phyloP scores from a whole-genome alignment of 2,113 vertebrate species.

The Cryptomyrus ogoouensis region DNA sequence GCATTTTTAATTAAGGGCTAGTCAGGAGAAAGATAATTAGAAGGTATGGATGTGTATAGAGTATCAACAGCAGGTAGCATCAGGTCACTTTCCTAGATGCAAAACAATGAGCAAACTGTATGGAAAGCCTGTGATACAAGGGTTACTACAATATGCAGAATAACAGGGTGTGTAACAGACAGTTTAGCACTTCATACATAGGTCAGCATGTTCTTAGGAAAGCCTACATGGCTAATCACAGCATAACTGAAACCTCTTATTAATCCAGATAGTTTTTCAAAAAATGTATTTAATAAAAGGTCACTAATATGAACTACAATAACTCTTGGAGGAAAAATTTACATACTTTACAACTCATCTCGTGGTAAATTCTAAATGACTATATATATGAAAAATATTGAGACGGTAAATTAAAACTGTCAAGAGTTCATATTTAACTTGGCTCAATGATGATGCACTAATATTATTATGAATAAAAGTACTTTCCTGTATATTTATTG shows the following conservation, averaged over 20 bases:
- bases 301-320: not conserved
- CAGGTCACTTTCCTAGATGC: constrained; percentile 51
- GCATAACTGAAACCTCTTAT: not conserved
- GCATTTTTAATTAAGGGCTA: not conserved
- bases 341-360: not conserved
- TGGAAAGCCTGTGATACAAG: constrained; percentile 53
- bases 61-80: constrained; percentile 49
- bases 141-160: constrained; percentile 60
- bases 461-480: not conserved
- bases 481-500: not conserved
- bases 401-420: not conserved
- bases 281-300: not conserved
- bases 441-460: not conserved
- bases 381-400: not conserved
- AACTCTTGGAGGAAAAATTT: not conserved
- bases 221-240: not conserved
- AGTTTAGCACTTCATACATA: constrained; percentile 43
- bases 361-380: not conserved
- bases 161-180: constrained; percentile 45
- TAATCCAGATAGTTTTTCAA: not conserved
- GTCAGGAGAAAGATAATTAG: constrained; percentile 33
- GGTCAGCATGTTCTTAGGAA: constrained; percentile 38
- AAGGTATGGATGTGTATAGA: constrained; percentile 51
- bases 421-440: not conserved
- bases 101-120: constrained; percentile 64